Evolutionary conservation across 2,888 invertebrate species (phyloP).

Genomic region (Augiades crinisus): DNA sequence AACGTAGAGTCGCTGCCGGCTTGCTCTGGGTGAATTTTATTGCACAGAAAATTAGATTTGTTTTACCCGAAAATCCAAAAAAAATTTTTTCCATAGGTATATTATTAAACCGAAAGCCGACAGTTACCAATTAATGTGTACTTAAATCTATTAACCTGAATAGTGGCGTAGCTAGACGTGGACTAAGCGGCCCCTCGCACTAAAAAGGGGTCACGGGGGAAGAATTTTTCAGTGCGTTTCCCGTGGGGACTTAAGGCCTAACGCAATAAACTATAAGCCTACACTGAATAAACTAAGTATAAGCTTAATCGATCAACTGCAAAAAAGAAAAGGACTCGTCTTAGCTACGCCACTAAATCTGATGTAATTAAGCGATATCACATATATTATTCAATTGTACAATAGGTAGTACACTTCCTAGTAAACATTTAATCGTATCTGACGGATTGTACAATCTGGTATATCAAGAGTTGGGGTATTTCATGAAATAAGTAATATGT

Average conservation of each 20-base stretch:
- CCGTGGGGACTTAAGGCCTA: no score
- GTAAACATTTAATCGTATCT: background rate
- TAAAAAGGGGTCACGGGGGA: no score
- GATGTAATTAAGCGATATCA: constrained; percentile 10
- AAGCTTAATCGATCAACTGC: no score
- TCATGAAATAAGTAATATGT: no score
- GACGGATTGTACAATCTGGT: background rate
- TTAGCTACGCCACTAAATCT: no score
- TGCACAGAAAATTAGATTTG: constrained; percentile 9
- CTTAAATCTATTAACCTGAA: constrained; percentile 21
- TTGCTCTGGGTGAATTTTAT: background rate
- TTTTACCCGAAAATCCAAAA: constrained; percentile 7
- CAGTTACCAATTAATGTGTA: background rate
- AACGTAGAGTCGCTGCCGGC: constrained; percentile 5
- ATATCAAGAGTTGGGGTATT: no score
- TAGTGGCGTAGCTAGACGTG: no score
- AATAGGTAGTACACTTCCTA: background rate
- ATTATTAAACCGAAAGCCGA: background rate
- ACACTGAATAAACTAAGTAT: no score
- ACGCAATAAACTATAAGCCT: no score
- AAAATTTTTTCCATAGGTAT: background rate
- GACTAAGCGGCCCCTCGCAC: no score
- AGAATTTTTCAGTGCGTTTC: no score
- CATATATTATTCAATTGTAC: constrained; percentile 12
- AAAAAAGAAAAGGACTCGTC: no score